Evolutionary conservation across 2,888 invertebrate genomes (phyloP), one percentile per base, ranked within the genome.

Genomic region (Sphaerophoria taeniata): DNA sequence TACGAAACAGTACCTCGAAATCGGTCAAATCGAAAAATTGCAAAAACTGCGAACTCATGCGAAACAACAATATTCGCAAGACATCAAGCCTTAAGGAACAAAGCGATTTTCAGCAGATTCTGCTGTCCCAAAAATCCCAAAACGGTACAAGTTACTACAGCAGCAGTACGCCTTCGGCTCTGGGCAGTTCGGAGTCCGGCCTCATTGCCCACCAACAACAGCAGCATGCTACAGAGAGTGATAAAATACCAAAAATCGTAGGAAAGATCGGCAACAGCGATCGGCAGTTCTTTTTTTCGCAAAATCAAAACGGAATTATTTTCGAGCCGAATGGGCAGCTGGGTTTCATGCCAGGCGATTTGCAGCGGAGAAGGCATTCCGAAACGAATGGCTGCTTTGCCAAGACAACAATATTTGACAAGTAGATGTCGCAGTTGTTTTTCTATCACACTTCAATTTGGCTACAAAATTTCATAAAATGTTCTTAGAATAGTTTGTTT

Each of bases 171-270:
- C 90, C 91, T 4, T 84, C 89, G 60, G 89, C 89, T 73, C 88
- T 88, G 75, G 87, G 88, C 74, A 87, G 87, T 79, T 88, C 88
- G 78, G 88, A 88, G 24, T 24, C 24, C 65, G 90, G 89, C 24
- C 88, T 88, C 70, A 89, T 88, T 39, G 39, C 65, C 24, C 24
- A 24, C 24, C 24, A 24, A 24, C 24, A 24, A 24, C 24, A 24
- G 24, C 82, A 87, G 70, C 65, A 63, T 14, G 61, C 87, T 61
- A 87, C 88, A 71, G 91, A 91, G 88, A 91, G 90, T 90, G 92
- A 92, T 90, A 91, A 91, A 88, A 92, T 92, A 91, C 91, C 92
- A 90, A 92, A 91, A 91, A 92, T 92, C 87, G 92, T 92, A 87
- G 92, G 92, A 78, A 92, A 91, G 90, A 87, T 92, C 71, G 91